Evolutionary conservation across 1,140 invertebrate species (phyloP), one percentile per base, ranked within the genome.

Genomic region (Diprion similis): DNA sequence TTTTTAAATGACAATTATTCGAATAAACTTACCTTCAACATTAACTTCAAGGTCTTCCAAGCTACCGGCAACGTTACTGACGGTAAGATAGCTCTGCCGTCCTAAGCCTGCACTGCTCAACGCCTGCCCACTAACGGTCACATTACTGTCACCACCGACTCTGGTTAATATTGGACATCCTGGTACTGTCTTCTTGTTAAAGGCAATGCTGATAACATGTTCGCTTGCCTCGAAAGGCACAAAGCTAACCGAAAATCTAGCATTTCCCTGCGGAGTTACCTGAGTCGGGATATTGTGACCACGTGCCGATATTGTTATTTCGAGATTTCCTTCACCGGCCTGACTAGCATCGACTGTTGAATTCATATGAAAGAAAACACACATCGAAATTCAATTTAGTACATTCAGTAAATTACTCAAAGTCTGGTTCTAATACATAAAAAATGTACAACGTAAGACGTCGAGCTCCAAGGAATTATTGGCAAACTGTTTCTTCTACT

Each of bases 281-380:
- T 98, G 97, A 37, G 98, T 99, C 17, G 97, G 97, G 78, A 99
- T 97, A 83, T 98, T 98, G 66, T 96, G 92, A 8, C 97, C 97
- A 82, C 96, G 92, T 51, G 96, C 96, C 75, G 95, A 96, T 76
- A 99, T 98, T 19, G 97, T 97, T 59, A 99, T 99, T 89, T 99
- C 98, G 68, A 99, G 89, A 87, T 98, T 99, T 66, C 98, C 98
- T 89, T 99, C 98, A 15, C 98, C 98, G 71, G 98, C 97, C 86
- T 97, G 94, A 77, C 95, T 95, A 9, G 97, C 98, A 89, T 99
- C 97, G 51, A 99, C 98, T 93, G 84, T 70, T 74, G 48, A n/a
- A 65, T 73, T 18, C 37, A n/a, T 69, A n/a, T 11, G 46, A 65
- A 65, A 15, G 15, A n/a, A n/a, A 65, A 65, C 8, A n/a, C 1